A percentile compares a stretch with the other conserved stretches of the same genome.
phyloP scores from a whole-genome alignment of 2,888 invertebrate genomes.

The Maniola hyperantus region DNA sequence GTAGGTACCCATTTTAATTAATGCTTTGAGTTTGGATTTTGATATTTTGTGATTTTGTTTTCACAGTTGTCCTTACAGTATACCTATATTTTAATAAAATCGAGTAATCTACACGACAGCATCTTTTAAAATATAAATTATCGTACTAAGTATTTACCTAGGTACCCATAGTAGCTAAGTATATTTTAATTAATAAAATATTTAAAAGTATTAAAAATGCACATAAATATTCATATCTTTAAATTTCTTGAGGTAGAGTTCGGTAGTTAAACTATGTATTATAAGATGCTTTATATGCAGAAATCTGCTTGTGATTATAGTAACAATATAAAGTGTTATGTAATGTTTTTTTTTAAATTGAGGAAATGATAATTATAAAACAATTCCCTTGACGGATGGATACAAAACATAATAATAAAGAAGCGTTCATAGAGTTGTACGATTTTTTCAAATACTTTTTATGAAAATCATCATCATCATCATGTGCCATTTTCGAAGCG shows the following conservation, averaged over 20 bases:
- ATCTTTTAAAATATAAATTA: no score
- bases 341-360: slow-evolving; percentile 22
- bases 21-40: no score
- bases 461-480: no score
- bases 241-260: neutral
- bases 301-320: slow-evolving; percentile 4
- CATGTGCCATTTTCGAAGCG: no score
- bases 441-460: no score
- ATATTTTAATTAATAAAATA: neutral
- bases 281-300: neutral
- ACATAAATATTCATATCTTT: slow-evolving; percentile 19
- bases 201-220: slow-evolving; percentile 23
- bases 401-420: slow-evolving; percentile 5
- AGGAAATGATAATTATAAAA: slow-evolving; percentile 21
- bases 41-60: no score
- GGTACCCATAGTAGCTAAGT: neutral
- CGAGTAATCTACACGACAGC: no score
- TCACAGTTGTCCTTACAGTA: no score
- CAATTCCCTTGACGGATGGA: slow-evolving; percentile 8
- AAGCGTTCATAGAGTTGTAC: neutral
- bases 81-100: no score
- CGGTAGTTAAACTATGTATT: neutral
- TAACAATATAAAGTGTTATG: slow-evolving; percentile 9
- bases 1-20: no score
- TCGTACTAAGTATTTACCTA: no score